Base-by-base conservation (phyloP, 2,888 invertebrate genomes). In the Idaea straminata region DNA sequence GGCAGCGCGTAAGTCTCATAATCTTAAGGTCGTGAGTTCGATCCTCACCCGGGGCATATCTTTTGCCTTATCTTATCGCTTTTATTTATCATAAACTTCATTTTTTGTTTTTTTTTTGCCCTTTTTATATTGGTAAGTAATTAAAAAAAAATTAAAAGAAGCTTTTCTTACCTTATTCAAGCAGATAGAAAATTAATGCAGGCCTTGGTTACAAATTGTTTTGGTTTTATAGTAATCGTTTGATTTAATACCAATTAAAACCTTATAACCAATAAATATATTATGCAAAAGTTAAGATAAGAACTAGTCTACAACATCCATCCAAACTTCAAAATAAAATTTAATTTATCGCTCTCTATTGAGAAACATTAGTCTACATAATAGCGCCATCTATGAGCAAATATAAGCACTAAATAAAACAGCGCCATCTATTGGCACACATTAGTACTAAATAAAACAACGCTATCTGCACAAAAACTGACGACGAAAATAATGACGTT, bases 11-110 rank as follows among this genome's bases (percentile, higher is more conserved):
- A 95, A 96, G 95, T 96, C 96, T 96, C 96, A 96, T 96, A 96
- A 96, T 96, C 96, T 96, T 95, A 97, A 97, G 97, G 96, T 96
- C 97, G 96, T 96, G 96, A 97, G 97, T 97, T 97, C 97, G 96
- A 97, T 96, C 96, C 96, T 96, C 96, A 96, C 96, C 95, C 95
- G 96, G 96, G 96, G 96, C 96, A 96, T 75, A 34, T 10, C 3
- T 34, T 59, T 59, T 59, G 34, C 10, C 34, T n/a, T 5, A n/a
- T 58, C 34, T 59, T 7, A 34, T 25, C 10, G 7, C 10, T 59
- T 34, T 59, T 34, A 5, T 59, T 25, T 59, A 16, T 59, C 7
- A 59, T 59, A 59, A 16, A 7, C 36, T 36, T 5, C 6, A 36
- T 6, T 38, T 38, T 10, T 38, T 5, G 13, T 38, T 47, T 47